Evolutionary conservation across 1,140 invertebrate genomes (phyloP), one percentile per base, ranked within the genome.

Genomic region (Vollenhovia emeryi): DNA sequence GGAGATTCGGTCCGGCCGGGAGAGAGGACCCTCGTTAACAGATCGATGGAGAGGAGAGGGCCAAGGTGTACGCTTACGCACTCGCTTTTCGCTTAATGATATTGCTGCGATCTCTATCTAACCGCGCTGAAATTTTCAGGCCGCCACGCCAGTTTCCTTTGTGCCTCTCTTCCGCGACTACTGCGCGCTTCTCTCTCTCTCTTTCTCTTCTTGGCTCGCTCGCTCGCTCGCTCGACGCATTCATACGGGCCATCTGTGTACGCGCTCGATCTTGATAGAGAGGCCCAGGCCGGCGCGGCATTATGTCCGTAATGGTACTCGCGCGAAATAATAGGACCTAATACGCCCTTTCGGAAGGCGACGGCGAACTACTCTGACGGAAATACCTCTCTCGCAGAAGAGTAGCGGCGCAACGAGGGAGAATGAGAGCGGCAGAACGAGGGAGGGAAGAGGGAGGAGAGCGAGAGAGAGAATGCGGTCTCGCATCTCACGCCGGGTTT

Each of bases 271-370:
- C 78, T 82, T 82, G 78, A 82, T 82, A 82, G 66, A 82, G 78
- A 80, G 64, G 74, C 57, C 57, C 57, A 21, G 43, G 7, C 66
- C 36, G 50, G 48, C 62, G 50, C 66, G 21, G 76, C 40, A 82
- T 82, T 82, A 82, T 82, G 45, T 18, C 50, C 78, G 66, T 82
- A 82, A 82, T 82, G 78, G 78, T 82, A 82, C 78, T 82, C 66
- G 78, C 78, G 78, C 78, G 78, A 82, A 82, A 82, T 82, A 82
- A 82, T 82, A 82, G 78, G 78, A 73, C 66, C 66, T 82, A 82
- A 82, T 82, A 82, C 50, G 78, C 78, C 78, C 78, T 82, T 82
- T 82, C 66, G 78, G 52, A 45, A 43, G 33, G 59, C 59, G 15
- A 43, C 73, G 78, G 36, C 40, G 60, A 27, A 43, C 66, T 82